Evolutionary conservation across 2,113 vertebrate genomes (phyloP).

Genomic region (Ondatra zibethicus): DNA sequence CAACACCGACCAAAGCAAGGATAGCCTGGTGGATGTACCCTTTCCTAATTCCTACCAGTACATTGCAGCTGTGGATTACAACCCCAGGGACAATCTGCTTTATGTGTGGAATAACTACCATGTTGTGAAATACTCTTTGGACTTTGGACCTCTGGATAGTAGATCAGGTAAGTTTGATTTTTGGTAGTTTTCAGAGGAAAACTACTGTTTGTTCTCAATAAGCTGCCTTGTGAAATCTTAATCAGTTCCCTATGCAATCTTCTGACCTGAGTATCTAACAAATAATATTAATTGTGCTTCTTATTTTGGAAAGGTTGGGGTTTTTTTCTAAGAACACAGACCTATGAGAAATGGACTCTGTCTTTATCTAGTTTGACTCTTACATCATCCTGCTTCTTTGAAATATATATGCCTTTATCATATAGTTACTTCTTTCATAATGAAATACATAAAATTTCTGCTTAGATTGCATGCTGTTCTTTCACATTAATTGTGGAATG

Average conservation of each 20-base stretch:
- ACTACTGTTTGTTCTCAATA: neutral
- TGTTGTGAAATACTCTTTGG: slow-evolving; percentile 97
- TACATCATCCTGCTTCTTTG: neutral
- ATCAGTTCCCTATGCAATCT: neutral
- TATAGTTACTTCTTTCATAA: neutral
- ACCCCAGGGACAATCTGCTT: slow-evolving; percentile 97
- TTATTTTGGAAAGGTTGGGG: neutral
- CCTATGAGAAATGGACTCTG: neutral
- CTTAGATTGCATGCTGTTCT: neutral
- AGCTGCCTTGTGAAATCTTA: neutral
- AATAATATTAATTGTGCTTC: neutral
- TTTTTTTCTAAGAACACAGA: neutral
- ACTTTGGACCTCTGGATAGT: slow-evolving; percentile 96
- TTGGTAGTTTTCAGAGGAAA: neutral
- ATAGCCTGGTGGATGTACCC: slow-evolving; percentile 95
- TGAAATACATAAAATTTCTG: neutral
- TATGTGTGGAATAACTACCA: slow-evolving; percentile 99
- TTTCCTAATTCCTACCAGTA: slow-evolving; percentile 99
- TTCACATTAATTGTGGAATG: slow-evolving; percentile 19
- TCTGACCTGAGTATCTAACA: neutral
- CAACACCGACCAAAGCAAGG: slow-evolving; percentile 97
- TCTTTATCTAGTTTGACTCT: neutral
- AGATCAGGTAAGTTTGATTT: slow-evolving; percentile 90
- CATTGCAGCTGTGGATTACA: slow-evolving; percentile 99
- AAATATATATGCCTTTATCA: neutral